Evolutionary conservation across 2,113 vertebrate genomes (phyloP), one percentile per base, ranked within the genome.

Genomic region (Junco hyemalis): DNA sequence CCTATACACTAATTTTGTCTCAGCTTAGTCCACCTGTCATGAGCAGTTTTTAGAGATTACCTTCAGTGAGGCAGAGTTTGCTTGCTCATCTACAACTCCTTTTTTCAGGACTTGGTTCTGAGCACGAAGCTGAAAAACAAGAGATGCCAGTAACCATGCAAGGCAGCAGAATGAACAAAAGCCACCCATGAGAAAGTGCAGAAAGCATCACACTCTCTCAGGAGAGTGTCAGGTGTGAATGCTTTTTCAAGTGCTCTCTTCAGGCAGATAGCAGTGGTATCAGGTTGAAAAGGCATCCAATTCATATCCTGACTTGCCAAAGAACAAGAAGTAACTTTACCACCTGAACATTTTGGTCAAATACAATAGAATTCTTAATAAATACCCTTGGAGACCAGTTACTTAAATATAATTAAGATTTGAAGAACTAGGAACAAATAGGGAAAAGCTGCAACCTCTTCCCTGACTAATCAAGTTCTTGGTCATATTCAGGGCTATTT

Each of bases 31-130:
- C 4, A 72, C 24, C 24, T 54, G 59, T 40, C 42, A 28, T 0
- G 2, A 66, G 12, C 17, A 44, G 24, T 10, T 77, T 94, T 42
- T 47, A 65, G 45, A 65, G 13, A 45, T 42, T 98, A 99, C 99
- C 99, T 99, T 99, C 63, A 99, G 90, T 47, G 98, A 98, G 36
- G 97, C 95, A 50, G 99, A 98, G 95, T 97, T 99, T 23, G 98
- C 99, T 96, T 99, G 99, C 88, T 99, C 99, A 97, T 99, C 99
- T 89, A 99, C 98, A 42, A 99, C 99, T 14, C 98, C 99, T 91
- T 99, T 99, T 96, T 99, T 99, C 95, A 99, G 91, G 35, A 99
- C 99, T 96, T 99, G 99, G 96, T 99, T 99, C 97, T 99, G 99
- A 87, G 99, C 99, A 38, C 99, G 98, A 94, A 99, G 99, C 99